A percentile compares a stretch with the other conserved stretches of the same genome.
These are phyloP conservation scores for Mycteria americana DNA, from an alignment of 2,797 vertebrate species.

Conservation along the genomic window DNA sequence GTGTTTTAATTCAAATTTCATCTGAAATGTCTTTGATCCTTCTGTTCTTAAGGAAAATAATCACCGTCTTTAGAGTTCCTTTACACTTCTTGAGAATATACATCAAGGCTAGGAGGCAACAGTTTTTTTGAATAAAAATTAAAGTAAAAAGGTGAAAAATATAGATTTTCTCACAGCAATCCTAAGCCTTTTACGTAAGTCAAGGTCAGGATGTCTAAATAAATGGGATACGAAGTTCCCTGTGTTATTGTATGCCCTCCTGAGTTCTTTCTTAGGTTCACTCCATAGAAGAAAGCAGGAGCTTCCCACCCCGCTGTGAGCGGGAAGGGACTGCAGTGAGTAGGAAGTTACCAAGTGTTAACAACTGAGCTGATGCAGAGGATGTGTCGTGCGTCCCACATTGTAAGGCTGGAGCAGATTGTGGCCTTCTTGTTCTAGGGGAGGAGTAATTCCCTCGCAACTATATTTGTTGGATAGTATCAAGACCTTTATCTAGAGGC, in stretches of 20 bases:
- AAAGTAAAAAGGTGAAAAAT: not conserved
- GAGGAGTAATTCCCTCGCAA: not conserved
- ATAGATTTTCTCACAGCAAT: not conserved
- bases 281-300: not conserved
- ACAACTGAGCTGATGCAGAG: not conserved
- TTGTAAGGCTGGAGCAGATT: not conserved
- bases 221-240: not conserved
- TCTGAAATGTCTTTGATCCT: constrained; percentile 27
- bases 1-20: constrained; percentile 50
- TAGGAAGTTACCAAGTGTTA: not conserved
- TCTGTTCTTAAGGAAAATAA: constrained; percentile 17
- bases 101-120: not conserved
- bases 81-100: not conserved
- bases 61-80: not conserved
- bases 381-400: not conserved
- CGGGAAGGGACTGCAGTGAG: not conserved
- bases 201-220: not conserved
- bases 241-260: not conserved
- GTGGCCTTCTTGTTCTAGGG: not conserved
- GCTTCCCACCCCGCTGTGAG: not conserved
- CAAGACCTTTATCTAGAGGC: not conserved
- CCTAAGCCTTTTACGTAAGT: not conserved
- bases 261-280: not conserved
- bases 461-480: not conserved
- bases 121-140: not conserved